Evolutionary conservation across 2,113 vertebrate species (phyloP).

Genomic region (Larimichthys polyactis): DNA sequence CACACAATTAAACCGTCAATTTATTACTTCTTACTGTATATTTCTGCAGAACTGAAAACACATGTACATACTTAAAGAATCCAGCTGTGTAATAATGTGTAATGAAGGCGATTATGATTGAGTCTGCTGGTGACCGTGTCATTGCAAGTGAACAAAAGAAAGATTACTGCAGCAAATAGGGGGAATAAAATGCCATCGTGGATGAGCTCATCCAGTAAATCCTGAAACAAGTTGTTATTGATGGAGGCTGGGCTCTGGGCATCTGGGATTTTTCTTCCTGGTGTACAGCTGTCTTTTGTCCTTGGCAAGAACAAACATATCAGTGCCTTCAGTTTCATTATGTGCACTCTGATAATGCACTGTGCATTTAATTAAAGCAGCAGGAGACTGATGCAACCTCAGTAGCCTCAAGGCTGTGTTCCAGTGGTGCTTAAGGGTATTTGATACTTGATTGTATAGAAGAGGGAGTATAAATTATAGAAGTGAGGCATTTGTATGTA

Average conservation of each 20-base stretch:
- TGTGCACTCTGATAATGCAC: slow-evolving; percentile 33
- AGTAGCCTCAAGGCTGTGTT: slow-evolving; percentile 18
- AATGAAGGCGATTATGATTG: background rate
- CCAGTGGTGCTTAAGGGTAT: slow-evolving; percentile 21
- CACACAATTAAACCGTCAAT: background rate
- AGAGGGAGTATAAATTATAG: background rate
- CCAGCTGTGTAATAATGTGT: background rate
- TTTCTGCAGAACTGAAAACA: background rate
- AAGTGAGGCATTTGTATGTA: background rate
- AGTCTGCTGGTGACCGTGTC: slow-evolving; percentile 3
- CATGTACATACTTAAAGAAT: background rate
- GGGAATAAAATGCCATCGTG: slow-evolving; percentile 45
- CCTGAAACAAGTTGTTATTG: slow-evolving; percentile 22
- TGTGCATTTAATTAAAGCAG: slow-evolving; percentile 45
- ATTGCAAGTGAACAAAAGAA: slow-evolving; percentile 14
- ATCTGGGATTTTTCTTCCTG: slow-evolving; percentile 17
- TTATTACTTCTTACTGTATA: background rate
- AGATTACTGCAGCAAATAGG: slow-evolving; percentile 18
- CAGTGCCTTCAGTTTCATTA: slow-evolving; percentile 43
- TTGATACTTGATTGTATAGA: slow-evolving; percentile 19
- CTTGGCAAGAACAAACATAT: slow-evolving; percentile 38
- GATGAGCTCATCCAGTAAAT: slow-evolving; percentile 54
- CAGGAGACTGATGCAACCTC: slow-evolving; percentile 32
- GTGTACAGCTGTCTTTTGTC: slow-evolving; percentile 49
- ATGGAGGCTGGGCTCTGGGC: slow-evolving; percentile 10